Percentiles rank a stretch among this genome's conserved stretches.
phyloP scores from a whole-genome alignment of 2,113 vertebrate genomes.

The Lates calcarifer region DNA sequence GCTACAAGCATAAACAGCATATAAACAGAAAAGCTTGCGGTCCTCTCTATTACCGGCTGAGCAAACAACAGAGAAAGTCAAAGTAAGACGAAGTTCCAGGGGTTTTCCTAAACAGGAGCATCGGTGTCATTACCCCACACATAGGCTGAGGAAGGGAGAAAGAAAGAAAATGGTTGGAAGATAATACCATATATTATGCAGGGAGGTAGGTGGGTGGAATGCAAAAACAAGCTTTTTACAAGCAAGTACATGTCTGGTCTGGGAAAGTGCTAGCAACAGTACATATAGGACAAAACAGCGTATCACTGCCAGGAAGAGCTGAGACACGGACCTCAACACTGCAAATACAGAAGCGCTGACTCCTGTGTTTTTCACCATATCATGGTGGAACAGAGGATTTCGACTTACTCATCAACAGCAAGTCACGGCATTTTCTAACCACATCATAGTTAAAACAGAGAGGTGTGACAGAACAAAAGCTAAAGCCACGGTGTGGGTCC shows the following conservation, averaged over 20 bases:
- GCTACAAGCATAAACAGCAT: slow-evolving; percentile 1
- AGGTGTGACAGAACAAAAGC: slow-evolving; percentile 36
- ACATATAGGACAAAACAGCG: slow-evolving; percentile 40
- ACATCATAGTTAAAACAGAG: slow-evolving; percentile 16
- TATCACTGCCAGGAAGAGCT: slow-evolving; percentile 25
- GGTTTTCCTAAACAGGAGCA: slow-evolving; percentile 66
- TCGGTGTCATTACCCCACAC: slow-evolving; percentile 70
- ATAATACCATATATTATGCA: slow-evolving; percentile 78
- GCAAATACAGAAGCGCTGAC: background rate
- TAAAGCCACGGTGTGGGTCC: background rate
- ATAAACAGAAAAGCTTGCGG: slow-evolving; percentile 25
- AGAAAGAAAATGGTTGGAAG: slow-evolving; percentile 58
- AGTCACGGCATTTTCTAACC: slow-evolving; percentile 19
- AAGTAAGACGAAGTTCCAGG: slow-evolving; percentile 41
- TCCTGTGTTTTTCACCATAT: background rate
- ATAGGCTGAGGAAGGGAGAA: slow-evolving; percentile 49
- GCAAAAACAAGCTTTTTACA: slow-evolving; percentile 79
- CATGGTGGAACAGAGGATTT: background rate
- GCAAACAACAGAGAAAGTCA: slow-evolving; percentile 37
- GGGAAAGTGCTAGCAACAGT: slow-evolving; percentile 58
- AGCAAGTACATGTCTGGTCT: slow-evolving; percentile 73
- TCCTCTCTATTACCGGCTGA: slow-evolving; percentile 2
- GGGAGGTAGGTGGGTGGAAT: slow-evolving; percentile 74
- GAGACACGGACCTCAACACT: slow-evolving; percentile 26
- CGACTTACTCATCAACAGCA: slow-evolving; percentile 20